Evolutionary conservation across 2,888 invertebrate genomes (phyloP), one percentile per base, ranked within the genome.

Genomic region (Nomada goodeniana): DNA sequence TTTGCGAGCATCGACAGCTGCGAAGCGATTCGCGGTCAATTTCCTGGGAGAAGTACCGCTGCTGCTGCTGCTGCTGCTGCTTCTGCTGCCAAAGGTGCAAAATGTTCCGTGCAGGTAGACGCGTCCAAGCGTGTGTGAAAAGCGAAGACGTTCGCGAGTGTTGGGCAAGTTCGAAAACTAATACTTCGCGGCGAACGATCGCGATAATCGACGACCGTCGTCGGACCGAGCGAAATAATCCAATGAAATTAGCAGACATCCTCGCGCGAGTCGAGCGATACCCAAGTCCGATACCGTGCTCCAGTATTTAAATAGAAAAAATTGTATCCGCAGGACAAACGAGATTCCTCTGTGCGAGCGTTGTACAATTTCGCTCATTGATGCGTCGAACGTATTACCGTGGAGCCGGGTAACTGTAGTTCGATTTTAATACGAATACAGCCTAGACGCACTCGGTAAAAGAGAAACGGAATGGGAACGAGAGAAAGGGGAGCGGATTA

Each of bases 271-370:
- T 36, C 36, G 7, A 36, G 36, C 36, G 7, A 7, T 26, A 53
- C 47, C 63, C 23, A 20, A 50, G 20, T 7, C n/a, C n/a, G 42
- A 52, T n/a, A 42, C 23, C 10, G 11, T 20, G 15, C 61, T 50
- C 36, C 2, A 7, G 5, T 67, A 57, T 55, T 68, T 50, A 77
- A 78, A 61, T 42, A 42, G n/a, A 63, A 78, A 78, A 50, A 55
- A 42, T 68, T 68, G 47, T 53, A n/a, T 67, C 67, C 67, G 77
- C 44, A 76, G 47, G 47, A 59, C n/a, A 26, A 13, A 20, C 29
- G 23, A 3, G 57, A n/a, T 23, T 2, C n/a, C 15, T 10, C 10
- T 11, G 36, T 0, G 20, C 13, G 36, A 57, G 20, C 23, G 15
- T 50, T 15, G 11, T 13, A 53, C 26, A 26, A 75, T 75, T 69